Evolutionary conservation across 2,888 invertebrate species (phyloP).

Genomic region (Isoperla grammatica): DNA sequence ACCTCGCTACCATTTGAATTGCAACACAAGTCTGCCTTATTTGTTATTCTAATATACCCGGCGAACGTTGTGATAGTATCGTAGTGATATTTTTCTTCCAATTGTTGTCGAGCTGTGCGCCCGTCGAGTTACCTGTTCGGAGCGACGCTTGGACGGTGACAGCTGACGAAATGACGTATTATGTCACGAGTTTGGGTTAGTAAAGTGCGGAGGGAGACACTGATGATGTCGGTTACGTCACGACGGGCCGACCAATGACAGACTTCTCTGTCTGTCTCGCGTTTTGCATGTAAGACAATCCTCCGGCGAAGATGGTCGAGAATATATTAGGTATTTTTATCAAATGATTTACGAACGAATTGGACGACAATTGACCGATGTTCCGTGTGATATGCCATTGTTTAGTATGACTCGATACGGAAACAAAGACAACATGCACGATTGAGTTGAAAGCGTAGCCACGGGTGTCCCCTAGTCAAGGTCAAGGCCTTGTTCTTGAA

Average conservation of each 20-base stretch:
- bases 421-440: no score
- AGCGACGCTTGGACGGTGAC: slow-evolving; percentile 2
- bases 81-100: not conserved
- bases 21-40: not conserved
- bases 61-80: slow-evolving; percentile 1
- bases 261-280: not conserved
- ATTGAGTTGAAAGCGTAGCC: no score
- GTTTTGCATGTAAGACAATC: not conserved
- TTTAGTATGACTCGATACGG: not conserved
- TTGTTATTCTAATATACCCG: slow-evolving; percentile 4
- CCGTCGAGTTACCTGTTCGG: not conserved
- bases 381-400: not conserved
- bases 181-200: no score
- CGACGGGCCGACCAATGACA: no score
- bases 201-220: no score
- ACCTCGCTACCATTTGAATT: not conserved
- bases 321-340: not conserved
- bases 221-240: no score
- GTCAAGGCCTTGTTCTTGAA: no score
- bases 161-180: not conserved
- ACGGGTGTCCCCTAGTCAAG: no score
- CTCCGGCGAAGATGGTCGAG: not conserved
- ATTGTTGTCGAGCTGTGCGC: not conserved
- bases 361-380: slow-evolving; percentile 2
- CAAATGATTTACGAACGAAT: slow-evolving; percentile 3